Evolutionary conservation across 2,888 invertebrate species (phyloP).

Genomic region (Neelides folsomi): DNA sequence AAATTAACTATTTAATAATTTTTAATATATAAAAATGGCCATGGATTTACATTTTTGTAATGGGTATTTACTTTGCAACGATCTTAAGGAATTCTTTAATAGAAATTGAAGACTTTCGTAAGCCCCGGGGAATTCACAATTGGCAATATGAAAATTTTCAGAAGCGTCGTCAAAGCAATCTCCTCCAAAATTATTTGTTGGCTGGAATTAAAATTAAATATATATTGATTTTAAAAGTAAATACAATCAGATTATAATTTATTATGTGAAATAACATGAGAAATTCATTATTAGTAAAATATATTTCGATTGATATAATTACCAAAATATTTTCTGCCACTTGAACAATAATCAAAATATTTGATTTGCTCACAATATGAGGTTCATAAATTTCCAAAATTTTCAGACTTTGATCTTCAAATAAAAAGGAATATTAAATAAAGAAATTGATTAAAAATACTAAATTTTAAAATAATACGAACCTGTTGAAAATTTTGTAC

Average conservation of each 20-base stretch:
- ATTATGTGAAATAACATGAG: too few species aligned
- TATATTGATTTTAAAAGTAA: neutral
- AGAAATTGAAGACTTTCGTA: slow-evolving; percentile 22
- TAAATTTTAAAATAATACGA: neutral
- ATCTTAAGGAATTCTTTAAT: slow-evolving; percentile 2
- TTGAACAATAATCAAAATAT: slow-evolving; percentile 11
- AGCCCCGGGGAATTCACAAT: slow-evolving; percentile 27
- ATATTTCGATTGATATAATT: too few species aligned
- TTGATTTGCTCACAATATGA: slow-evolving; percentile 15
- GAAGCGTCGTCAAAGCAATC: slow-evolving; percentile 13
- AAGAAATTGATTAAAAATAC: neutral
- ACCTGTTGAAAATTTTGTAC: slow-evolving; percentile 25
- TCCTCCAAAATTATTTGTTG: slow-evolving; percentile 17
- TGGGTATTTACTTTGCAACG: neutral
- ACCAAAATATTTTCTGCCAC: slow-evolving; percentile 3
- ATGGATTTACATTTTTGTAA: neutral
- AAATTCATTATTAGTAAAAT: neutral
- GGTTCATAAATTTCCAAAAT: slow-evolving; percentile 24
- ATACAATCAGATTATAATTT: too few species aligned
- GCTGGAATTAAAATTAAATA: slow-evolving; percentile 11
- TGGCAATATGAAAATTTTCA: slow-evolving; percentile 18
- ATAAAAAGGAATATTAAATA: neutral
- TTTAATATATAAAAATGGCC: neutral
- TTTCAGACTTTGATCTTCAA: slow-evolving; percentile 17
- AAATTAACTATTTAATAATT: neutral